These are phyloP conservation scores for Cynopterus brachyotis DNA, from an alignment of 2,113 vertebrate genomes.

Conservation along the genomic window DNA sequence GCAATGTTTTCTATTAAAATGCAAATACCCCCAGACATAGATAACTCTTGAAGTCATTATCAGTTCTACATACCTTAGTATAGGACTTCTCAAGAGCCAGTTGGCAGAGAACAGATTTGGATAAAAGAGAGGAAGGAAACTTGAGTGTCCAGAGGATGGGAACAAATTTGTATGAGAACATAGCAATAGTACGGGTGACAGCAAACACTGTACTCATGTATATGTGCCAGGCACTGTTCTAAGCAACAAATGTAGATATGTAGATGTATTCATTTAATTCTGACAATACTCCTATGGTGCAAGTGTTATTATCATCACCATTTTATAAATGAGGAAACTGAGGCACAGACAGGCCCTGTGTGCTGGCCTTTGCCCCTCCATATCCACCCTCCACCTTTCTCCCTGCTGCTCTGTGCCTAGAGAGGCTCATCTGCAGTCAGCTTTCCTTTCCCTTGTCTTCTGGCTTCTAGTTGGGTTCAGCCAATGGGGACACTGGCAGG, in stretches of 20 bases:
- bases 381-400: not conserved
- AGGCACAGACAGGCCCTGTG: not conserved
- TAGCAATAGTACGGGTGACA: not conserved
- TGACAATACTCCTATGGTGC: accelerated
- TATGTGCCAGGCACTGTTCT: not conserved
- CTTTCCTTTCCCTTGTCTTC: not conserved
- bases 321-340: not conserved
- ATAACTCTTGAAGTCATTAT: not conserved
- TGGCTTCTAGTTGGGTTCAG: not conserved
- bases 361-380: not conserved
- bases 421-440: not conserved
- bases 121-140: not conserved
- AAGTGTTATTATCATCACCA: not conserved
- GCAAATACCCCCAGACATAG: not conserved
- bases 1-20: not conserved
- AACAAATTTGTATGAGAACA: not conserved
- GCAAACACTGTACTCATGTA: accelerated
- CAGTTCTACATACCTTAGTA: accelerated
- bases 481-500: not conserved
- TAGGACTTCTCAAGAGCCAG: not conserved
- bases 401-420: not conserved
- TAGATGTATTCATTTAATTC: not conserved
- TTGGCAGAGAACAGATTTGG: not conserved
- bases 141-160: not conserved
- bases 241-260: not conserved